Evolutionary conservation across 2,797 vertebrate species (phyloP).

Genomic region (Hypotaenidia okinawae): DNA sequence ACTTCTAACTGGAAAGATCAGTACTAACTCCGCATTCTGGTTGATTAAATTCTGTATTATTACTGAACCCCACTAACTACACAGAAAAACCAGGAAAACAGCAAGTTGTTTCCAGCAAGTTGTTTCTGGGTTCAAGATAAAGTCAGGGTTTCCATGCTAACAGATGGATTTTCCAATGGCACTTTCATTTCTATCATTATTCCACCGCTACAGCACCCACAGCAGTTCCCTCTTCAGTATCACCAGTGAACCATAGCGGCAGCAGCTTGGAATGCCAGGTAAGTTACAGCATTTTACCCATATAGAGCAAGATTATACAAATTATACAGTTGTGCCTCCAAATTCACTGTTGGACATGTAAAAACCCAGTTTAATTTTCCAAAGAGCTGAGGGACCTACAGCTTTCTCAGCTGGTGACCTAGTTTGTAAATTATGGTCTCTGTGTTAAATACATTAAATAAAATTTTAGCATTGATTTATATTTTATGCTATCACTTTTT

Average conservation of each 20-base stretch:
- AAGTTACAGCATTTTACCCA: background rate
- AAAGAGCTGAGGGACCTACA: background rate
- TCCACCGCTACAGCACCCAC: background rate
- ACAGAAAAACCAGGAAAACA: background rate
- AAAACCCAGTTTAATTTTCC: background rate
- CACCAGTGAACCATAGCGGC: background rate
- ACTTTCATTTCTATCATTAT: background rate
- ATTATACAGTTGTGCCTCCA: background rate
- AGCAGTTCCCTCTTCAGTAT: background rate
- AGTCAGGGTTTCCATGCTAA: rapidly evolving
- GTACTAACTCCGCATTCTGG: background rate
- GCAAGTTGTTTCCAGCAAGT: background rate
- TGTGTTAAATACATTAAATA: background rate
- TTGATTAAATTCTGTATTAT: background rate
- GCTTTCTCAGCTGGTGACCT: background rate
- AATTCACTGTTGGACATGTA: background rate
- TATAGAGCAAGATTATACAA: background rate
- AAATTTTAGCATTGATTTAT: background rate
- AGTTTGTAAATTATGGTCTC: background rate
- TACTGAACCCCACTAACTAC: background rate
- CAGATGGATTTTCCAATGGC: background rate
- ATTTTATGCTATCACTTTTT: background rate
- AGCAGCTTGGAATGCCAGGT: background rate
- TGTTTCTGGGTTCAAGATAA: background rate
- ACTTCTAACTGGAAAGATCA: background rate